A percentile compares a stretch with the other conserved stretches of the same genome.
Conservation (phyloP, 2,113 vertebrate species). For the Etheostoma cragini region DNA sequence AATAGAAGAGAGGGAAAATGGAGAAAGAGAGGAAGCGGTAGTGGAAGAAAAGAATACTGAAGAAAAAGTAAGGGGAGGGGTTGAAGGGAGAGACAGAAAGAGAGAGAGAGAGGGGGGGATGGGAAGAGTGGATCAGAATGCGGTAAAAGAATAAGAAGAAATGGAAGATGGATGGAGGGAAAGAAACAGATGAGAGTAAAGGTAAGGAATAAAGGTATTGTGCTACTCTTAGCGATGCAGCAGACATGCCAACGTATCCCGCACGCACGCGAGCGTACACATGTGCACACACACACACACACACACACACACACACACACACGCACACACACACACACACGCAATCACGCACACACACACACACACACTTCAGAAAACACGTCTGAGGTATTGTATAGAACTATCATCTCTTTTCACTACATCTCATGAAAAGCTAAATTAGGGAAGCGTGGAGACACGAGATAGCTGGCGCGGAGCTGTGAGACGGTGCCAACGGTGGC, state of each 20-base stretch:
- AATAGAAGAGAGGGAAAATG: slow-evolving; percentile 55
- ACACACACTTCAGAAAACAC: slow-evolving; percentile 12
- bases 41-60: slow-evolving; percentile 45
- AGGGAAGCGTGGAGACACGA: slow-evolving; percentile 8
- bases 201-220: slow-evolving; percentile 10
- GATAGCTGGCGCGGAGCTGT: background rate
- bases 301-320: slow-evolving; percentile 9
- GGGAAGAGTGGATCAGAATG: slow-evolving; percentile 76
- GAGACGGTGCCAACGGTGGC: slow-evolving; percentile 11
- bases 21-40: slow-evolving; percentile 19
- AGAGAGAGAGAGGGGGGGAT: slow-evolving; percentile 47
- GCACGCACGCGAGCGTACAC: slow-evolving; percentile 18
- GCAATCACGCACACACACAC: slow-evolving; percentile 5
- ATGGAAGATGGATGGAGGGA: slow-evolving; percentile 59
- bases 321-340: slow-evolving; percentile 14
- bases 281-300: slow-evolving; percentile 8
- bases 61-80: slow-evolving; percentile 45
- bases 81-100: slow-evolving; percentile 19
- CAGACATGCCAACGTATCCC: slow-evolving; percentile 7
- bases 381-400: slow-evolving; percentile 25
- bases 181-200: slow-evolving; percentile 34
- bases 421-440: background rate
- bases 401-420: slow-evolving; percentile 36
- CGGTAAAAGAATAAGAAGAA: slow-evolving; percentile 73
- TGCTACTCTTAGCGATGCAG: slow-evolving; percentile 16